A percentile compares a stretch with the other conserved stretches of the same genome.
Conservation (phyloP, 1,140 invertebrate genomes). For the Sipha flava region DNA sequence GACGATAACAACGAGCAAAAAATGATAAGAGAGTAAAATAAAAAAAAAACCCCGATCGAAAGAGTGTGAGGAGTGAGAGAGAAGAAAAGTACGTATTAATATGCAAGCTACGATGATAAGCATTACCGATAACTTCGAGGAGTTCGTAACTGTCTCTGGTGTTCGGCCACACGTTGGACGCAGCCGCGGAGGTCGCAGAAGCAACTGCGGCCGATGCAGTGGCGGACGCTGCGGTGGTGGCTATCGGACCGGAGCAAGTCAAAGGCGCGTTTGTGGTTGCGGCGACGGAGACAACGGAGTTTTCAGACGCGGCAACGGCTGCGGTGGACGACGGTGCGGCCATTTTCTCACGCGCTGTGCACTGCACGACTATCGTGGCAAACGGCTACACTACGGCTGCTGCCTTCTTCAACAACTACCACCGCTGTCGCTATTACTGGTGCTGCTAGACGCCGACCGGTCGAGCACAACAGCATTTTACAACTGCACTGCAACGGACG, state of each 20-base stretch:
- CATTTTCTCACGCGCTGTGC: not conserved
- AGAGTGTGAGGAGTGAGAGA: too few relatives aligned
- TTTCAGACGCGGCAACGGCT: not conserved
- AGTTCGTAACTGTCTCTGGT: slow-evolving; percentile 89
- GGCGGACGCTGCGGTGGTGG: slow-evolving; percentile 46
- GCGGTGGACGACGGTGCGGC: not conserved
- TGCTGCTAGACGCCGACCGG: not conserved
- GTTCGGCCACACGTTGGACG: slow-evolving; percentile 73
- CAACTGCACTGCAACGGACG: not conserved
- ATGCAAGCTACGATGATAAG: not conserved
- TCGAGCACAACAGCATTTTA: slow-evolving; percentile 13
- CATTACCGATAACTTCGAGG: slow-evolving; percentile 84
- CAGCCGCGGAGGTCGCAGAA: slow-evolving; percentile 51
- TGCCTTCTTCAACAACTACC: too few relatives aligned
- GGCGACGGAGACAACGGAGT: slow-evolving; percentile 47
- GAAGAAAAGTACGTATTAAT: too few relatives aligned
- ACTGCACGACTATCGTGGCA: not conserved
- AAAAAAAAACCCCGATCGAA: too few relatives aligned
- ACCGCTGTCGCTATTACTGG: too few relatives aligned
- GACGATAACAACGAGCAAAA: too few relatives aligned
- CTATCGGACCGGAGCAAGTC: too few relatives aligned
- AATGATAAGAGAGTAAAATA: too few relatives aligned
- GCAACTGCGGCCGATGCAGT: slow-evolving; percentile 49
- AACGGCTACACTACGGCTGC: not conserved
- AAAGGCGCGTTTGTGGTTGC: not conserved